Conservation (phyloP, 2,888 invertebrate species). For the Meta bourneti region DNA sequence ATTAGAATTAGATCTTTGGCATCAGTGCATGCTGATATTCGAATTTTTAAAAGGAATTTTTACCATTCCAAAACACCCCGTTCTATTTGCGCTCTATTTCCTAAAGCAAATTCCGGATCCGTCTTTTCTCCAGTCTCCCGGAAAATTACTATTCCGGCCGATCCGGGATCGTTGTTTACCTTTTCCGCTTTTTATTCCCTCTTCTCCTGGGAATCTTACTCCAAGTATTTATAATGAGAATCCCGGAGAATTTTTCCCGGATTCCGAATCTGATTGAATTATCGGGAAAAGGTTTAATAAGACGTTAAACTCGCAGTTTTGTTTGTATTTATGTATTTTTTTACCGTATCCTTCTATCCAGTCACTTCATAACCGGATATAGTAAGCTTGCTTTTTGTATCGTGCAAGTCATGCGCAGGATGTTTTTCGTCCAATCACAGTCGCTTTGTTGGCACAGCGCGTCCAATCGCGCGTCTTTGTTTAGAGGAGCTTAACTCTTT, state of each 20-base stretch:
- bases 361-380: no score
- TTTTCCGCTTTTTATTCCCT: background rate
- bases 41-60: no score
- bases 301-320: background rate
- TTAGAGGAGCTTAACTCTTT: background rate
- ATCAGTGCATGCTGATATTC: no score
- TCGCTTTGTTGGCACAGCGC: background rate
- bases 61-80: background rate
- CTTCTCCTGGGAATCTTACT: background rate
- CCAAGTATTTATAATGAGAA: background rate
- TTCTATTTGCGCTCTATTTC: no score
- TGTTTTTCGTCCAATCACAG: background rate
- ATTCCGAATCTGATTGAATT: background rate
- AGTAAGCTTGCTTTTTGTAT: background rate
- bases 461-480: background rate
- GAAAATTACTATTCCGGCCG: conserved; percentile 54
- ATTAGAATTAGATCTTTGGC: no score
- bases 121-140: conserved; percentile 24
- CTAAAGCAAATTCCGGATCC: conserved; percentile 48
- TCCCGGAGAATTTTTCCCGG: background rate
- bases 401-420: no score
- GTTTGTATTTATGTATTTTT: background rate
- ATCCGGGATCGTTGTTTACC: conserved; percentile 50
- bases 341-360: background rate
- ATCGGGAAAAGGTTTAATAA: conserved; percentile 2